phyloP scores from a whole-genome alignment of 2,888 invertebrate genomes.

The Theretra japonica region DNA sequence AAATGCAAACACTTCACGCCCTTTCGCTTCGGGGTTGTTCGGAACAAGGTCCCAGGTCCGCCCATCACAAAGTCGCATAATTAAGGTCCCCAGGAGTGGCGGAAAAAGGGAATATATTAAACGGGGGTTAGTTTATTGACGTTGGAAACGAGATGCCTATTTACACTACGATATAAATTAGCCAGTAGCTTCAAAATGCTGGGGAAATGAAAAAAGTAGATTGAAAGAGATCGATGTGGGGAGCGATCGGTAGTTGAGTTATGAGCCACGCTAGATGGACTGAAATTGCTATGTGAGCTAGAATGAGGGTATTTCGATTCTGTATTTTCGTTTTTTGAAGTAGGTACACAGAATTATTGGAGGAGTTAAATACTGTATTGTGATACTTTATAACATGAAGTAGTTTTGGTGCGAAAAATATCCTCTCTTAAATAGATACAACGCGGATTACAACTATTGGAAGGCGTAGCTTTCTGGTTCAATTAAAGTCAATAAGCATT shows the following conservation, averaged over 20 bases:
- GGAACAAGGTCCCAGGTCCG: constrained; percentile 37
- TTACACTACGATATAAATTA: constrained; percentile 27
- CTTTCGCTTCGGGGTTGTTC: constrained; percentile 38
- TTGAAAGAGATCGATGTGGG: constrained; percentile 19
- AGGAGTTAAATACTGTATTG: background rate
- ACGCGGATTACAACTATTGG: background rate
- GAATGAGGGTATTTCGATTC: background rate
- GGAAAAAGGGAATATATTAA: constrained; percentile 31
- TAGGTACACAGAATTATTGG: too few relatives aligned
- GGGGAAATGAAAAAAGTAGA: constrained; percentile 1
- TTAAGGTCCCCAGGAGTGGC: constrained; percentile 36
- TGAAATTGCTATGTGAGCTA: background rate
- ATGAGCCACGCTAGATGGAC: background rate
- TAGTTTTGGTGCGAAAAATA: background rate
- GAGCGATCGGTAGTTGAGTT: constrained; percentile 11
- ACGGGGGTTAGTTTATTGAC: constrained; percentile 29
- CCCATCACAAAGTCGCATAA: constrained; percentile 45
- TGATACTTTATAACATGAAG: too few relatives aligned
- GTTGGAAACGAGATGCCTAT: constrained; percentile 27
- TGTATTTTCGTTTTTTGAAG: background rate
- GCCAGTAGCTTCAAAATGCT: background rate
- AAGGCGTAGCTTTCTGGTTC: background rate
- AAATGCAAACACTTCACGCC: constrained; percentile 33
- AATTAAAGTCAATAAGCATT: too few relatives aligned
- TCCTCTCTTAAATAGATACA: too few relatives aligned